phyloP scores from a whole-genome alignment of 2,113 vertebrate genomes.

The Trematocara variabile region DNA sequence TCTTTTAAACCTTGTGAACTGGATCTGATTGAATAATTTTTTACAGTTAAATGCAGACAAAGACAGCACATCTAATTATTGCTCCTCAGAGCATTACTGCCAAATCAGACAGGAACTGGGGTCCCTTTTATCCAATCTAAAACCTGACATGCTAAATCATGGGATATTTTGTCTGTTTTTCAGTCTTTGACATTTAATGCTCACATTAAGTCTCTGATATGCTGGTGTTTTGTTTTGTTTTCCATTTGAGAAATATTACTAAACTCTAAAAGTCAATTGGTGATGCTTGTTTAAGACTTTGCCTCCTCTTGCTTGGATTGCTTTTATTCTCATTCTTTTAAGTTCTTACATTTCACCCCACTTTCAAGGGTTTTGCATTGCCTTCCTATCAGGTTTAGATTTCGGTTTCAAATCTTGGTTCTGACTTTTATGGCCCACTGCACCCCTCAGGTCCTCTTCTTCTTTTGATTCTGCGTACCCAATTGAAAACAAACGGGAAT shows the following conservation, averaged over 20 bases:
- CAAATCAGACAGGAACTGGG: neutral
- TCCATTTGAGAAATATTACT: neutral
- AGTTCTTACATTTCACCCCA: neutral
- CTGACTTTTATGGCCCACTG: neutral
- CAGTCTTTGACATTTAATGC: neutral
- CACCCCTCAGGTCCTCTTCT: neutral
- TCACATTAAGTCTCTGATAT: neutral
- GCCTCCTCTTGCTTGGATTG: neutral
- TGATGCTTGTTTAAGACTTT: neutral
- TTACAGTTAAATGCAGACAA: neutral
- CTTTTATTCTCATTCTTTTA: neutral
- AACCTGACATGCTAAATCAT: neutral
- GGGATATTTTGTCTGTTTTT: neutral
- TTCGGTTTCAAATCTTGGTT: neutral
- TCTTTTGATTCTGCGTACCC: neutral
- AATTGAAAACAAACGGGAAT: neutral
- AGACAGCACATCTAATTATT: neutral
- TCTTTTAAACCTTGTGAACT: neutral
- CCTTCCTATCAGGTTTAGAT: neutral
- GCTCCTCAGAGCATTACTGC: neutral
- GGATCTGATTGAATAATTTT: fast-evolving
- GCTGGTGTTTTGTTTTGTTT: neutral
- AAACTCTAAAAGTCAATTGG: neutral
- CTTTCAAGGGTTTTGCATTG: neutral
- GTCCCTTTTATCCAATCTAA: neutral